A percentile compares a stretch with the other conserved stretches of the same genome.
phyloP scores from a whole-genome alignment of 2,113 vertebrate genomes.

The Ia io region DNA sequence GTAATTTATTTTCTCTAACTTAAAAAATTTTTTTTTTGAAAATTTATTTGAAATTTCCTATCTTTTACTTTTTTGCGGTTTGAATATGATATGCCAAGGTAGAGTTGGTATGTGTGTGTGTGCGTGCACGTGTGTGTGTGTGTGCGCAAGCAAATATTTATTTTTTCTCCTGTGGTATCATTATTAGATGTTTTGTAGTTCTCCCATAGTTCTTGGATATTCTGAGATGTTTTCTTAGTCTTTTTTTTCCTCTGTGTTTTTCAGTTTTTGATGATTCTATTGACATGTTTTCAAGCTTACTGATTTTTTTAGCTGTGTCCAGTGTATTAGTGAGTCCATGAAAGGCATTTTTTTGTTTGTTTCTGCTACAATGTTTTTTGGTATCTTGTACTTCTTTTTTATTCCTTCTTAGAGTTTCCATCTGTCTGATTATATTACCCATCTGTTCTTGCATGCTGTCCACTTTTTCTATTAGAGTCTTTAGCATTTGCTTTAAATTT shows the following conservation, averaged over 20 bases:
- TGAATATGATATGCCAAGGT: too few species aligned
- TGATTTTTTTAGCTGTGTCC: not conserved
- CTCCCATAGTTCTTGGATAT: not conserved
- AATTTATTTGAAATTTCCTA: not conserved
- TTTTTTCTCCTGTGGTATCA: not conserved
- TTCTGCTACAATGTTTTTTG: not conserved
- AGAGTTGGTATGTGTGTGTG: too few species aligned
- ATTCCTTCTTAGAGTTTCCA: not conserved
- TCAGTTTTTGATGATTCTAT: not conserved
- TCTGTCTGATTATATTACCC: not conserved
- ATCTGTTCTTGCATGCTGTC: not conserved
- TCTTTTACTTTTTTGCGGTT: not conserved
- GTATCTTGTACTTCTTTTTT: not conserved
- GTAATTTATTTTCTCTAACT: not conserved
- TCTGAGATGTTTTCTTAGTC: not conserved
- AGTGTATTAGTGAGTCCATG: not conserved
- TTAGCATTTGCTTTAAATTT: not conserved
- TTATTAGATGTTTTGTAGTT: not conserved
- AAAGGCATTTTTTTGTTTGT: not conserved
- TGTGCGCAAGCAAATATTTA: not conserved
- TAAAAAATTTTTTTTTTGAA: not conserved
- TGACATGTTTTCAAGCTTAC: not conserved
- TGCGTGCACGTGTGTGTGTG: too few species aligned
- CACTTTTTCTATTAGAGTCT: not conserved
- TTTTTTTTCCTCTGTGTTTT: not conserved